Evolutionary conservation across 2,113 vertebrate genomes (phyloP), one percentile per base, ranked within the genome.

Genomic region (Pelobates fuscus): DNA sequence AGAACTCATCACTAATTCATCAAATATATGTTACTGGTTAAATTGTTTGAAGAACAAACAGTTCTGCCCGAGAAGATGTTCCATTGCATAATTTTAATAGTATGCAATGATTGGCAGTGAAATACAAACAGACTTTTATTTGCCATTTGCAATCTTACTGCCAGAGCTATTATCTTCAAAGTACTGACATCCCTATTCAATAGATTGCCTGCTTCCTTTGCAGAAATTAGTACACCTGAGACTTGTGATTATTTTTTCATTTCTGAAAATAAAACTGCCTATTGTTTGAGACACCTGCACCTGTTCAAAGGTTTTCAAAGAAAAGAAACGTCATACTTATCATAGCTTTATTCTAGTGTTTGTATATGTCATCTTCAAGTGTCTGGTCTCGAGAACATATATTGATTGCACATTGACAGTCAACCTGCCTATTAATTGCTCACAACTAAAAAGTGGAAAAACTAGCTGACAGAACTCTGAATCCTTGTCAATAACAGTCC

Each of bases 341-440:
- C 71, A 94, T 81, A 0, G 84, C 86, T 32, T 83, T n/a, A n/a
- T 84, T 54, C 84, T 89, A 92, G 90, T 37, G 84, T 80, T 81
- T 88, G 5, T 37, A 6, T 37, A 37, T 69, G 0, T 94, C 88
- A 14, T 94, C 92, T 80, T 94, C 93, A 59, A 93, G 88, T 82
- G 93, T 89, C 77, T 92, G 81, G 78, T 94, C 92, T 81, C 84
- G 78, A 59, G 94, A 79, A 75, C 93, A 95, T 8, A 93, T 88
- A 21, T 89, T 80, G 29, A 93, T 88, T 0, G 88, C 88, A 57
- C 91, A n/a, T n/a, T n/a, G n/a, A n/a, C n/a, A 86, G 0, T 91
- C 89, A 77, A 94, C 80, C 5, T 81, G 43, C 88, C 92, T 67
- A 94, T 88, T 65, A 93, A 82, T 1, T 2, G 78, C 60, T 82